A percentile compares a stretch with the other conserved stretches of the same genome.
These are phyloP conservation scores for Hyperopisus bebe DNA, from an alignment of 2,113 vertebrate genomes.

Conservation along the genomic window DNA sequence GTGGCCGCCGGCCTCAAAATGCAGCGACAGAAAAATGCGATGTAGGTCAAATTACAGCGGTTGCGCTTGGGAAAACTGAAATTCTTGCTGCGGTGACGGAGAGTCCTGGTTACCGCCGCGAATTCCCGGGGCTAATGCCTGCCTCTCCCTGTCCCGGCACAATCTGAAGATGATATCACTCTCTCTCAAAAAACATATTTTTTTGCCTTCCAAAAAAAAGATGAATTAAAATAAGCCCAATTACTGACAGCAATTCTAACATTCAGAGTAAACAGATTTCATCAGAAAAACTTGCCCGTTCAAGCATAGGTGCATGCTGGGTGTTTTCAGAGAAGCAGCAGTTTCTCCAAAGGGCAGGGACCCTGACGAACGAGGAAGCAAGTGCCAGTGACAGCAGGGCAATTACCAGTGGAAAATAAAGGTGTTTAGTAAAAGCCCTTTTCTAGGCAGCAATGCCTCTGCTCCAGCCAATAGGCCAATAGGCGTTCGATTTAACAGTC, in stretches of 20 bases:
- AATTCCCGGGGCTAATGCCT: neutral
- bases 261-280: neutral
- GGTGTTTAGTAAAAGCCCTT: slow-evolving; percentile 17
- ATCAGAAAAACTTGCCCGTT: neutral
- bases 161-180: neutral
- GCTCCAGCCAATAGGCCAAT: slow-evolving; percentile 12
- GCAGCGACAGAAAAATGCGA: slow-evolving; percentile 86
- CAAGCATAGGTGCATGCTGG: slow-evolving; percentile 6
- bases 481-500: slow-evolving; percentile 30
- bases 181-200: neutral
- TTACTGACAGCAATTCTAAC: neutral
- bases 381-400: slow-evolving; percentile 26
- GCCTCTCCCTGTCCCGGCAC: neutral
- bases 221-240: neutral
- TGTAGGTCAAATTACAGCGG: slow-evolving; percentile 89
- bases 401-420: slow-evolving; percentile 25
- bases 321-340: neutral
- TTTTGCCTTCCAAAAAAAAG: neutral
- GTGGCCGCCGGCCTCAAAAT: slow-evolving; percentile 88
- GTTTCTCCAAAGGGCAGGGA: neutral
- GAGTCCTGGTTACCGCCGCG: slow-evolving; percentile 73
- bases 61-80: slow-evolving; percentile 65
- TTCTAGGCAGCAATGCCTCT: slow-evolving; percentile 28
- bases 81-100: slow-evolving; percentile 74
- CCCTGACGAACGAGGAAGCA: neutral